Percentiles rank a stretch among this genome's conserved stretches.
These are phyloP conservation scores for Pollachius pollachius DNA, from an alignment of 2,113 vertebrate genomes.

Conservation along the genomic window DNA sequence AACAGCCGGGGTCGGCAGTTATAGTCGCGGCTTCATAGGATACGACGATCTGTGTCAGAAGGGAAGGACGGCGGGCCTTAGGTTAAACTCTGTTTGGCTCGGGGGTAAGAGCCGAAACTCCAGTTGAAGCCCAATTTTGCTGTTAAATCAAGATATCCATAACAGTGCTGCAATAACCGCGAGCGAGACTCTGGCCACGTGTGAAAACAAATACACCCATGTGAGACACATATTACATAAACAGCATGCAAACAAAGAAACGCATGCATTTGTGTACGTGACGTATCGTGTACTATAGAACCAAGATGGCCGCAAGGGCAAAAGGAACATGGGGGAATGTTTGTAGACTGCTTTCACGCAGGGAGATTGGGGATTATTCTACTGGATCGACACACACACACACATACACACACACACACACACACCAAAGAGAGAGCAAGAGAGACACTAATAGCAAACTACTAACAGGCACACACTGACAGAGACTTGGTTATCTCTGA, in stretches of 20 bases:
- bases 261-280: background rate
- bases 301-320: too few species aligned
- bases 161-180: conserved; percentile 25
- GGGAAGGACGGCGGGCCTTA: conserved; percentile 19
- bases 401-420: too few species aligned
- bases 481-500: background rate
- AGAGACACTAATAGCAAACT: too few species aligned
- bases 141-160: conserved; percentile 31
- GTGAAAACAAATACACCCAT: conserved; percentile 9
- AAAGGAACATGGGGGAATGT: too few species aligned
- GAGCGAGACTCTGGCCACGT: conserved; percentile 38
- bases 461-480: background rate
- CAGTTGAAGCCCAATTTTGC: conserved; percentile 28
- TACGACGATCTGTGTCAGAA: conserved; percentile 21
- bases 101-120: conserved; percentile 27
- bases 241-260: conserved; percentile 18
- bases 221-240: background rate
- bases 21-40: conserved; percentile 11
- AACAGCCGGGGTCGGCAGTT: conserved; percentile 32
- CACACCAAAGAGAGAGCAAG: too few species aligned
- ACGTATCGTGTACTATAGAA: too few species aligned
- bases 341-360: too few species aligned
- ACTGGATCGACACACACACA: too few species aligned
- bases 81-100: conserved; percentile 13
- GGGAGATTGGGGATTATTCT: too few species aligned